phyloP scores from a whole-genome alignment of 2,113 vertebrate species.

The Semnornis frantzii region DNA sequence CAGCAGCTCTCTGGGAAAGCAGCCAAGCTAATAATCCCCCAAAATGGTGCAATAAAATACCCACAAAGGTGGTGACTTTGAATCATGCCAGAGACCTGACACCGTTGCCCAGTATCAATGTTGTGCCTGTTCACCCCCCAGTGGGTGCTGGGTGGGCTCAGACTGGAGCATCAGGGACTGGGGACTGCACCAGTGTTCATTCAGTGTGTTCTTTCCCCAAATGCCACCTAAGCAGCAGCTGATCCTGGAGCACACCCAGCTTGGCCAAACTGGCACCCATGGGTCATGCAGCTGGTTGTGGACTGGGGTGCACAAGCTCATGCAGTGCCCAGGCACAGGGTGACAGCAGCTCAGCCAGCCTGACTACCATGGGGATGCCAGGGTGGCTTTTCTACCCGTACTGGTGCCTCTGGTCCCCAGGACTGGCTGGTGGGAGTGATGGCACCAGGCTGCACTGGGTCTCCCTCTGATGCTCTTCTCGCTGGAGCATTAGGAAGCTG shows the following conservation, averaged over 20 bases:
- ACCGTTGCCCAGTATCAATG: accelerated
- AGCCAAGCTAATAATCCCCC: constrained; percentile 58
- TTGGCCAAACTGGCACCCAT: background rate
- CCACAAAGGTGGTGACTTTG: background rate
- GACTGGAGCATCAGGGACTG: background rate
- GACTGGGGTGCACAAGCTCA: background rate
- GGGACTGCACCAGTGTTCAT: background rate
- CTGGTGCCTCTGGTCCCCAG: background rate
- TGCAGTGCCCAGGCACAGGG: accelerated
- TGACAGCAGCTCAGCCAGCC: background rate
- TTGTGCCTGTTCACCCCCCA: background rate
- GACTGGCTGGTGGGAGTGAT: background rate
- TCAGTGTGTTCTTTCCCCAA: background rate
- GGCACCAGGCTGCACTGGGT: background rate
- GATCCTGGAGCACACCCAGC: background rate
- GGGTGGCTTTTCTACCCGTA: background rate
- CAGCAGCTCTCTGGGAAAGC: background rate
- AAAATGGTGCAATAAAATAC: constrained; percentile 21
- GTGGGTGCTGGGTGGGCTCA: background rate
- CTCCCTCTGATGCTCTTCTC: constrained; percentile 23
- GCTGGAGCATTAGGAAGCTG: constrained; percentile 53
- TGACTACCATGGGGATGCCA: background rate
- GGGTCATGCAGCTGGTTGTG: accelerated
- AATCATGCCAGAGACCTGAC: background rate
- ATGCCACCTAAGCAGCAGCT: background rate